These are phyloP conservation scores for Loriculus beryllinus DNA, from an alignment of 2,797 vertebrate species.

Conservation along the genomic window DNA sequence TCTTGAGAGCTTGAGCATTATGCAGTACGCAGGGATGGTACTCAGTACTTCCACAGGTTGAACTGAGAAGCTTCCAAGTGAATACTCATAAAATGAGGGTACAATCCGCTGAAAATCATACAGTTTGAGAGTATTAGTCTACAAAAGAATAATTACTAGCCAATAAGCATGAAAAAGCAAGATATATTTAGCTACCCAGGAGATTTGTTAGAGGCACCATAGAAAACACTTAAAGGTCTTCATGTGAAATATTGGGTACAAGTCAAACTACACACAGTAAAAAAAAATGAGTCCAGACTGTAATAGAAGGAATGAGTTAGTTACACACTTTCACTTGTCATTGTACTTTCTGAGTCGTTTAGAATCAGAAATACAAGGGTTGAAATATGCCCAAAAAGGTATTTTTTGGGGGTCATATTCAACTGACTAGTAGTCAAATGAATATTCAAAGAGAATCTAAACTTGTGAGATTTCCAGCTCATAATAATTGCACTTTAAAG, in stretches of 20 bases:
- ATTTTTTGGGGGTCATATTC: background rate
- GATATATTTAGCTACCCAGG: background rate
- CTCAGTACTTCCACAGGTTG: background rate
- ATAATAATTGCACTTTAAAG: background rate
- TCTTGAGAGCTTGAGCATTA: background rate
- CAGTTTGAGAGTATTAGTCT: background rate
- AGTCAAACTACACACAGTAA: background rate
- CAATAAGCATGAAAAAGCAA: background rate
- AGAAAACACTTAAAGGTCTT: background rate
- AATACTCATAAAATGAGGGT: background rate
- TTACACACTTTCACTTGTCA: background rate
- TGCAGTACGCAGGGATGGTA: background rate
- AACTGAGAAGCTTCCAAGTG: background rate
- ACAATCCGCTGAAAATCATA: background rate
- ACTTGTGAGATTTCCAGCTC: background rate
- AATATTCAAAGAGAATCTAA: background rate
- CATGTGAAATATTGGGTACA: background rate
- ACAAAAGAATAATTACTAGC: background rate
- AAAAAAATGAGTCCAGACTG: background rate
- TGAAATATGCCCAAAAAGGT: background rate
- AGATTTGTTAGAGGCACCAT: background rate
- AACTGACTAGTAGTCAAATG: background rate
- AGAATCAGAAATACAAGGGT: background rate
- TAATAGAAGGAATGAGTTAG: background rate
- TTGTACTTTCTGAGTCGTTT: background rate